Percentiles rank a stretch among this genome's conserved stretches.
These are phyloP conservation scores for Vireo griseus DNA, from an alignment of 2,797 vertebrate species.

Conservation along the genomic window DNA sequence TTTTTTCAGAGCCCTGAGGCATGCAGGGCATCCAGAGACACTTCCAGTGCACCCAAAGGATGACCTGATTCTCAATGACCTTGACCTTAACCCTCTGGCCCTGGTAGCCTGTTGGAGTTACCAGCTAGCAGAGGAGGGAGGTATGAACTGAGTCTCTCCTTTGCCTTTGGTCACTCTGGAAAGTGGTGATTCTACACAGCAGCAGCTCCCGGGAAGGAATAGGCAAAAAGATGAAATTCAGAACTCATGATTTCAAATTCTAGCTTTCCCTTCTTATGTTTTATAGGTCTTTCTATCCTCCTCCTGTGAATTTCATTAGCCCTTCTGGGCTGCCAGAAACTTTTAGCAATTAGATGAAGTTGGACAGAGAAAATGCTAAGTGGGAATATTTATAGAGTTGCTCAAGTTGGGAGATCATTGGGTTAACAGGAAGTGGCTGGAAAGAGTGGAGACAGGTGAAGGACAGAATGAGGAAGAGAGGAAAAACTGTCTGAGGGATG, in stretches of 20 bases:
- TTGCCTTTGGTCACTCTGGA: neutral
- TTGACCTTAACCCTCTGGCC: neutral
- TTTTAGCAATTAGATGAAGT: neutral
- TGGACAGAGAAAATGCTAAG: neutral
- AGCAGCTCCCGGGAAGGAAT: neutral
- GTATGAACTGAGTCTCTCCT: neutral
- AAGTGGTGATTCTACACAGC: neutral
- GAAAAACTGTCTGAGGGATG: neutral
- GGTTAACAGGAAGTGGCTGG: neutral
- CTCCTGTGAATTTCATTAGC: neutral
- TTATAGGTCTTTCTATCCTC: neutral
- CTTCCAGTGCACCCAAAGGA: neutral
- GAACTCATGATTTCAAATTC: neutral
- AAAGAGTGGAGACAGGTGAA: neutral
- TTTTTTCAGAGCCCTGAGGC: neutral
- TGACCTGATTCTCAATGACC: neutral
- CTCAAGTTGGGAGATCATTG: neutral
- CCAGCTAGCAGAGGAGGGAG: neutral
- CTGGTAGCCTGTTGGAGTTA: neutral
- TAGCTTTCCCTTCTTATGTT: neutral
- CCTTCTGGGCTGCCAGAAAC: neutral
- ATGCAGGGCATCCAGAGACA: neutral
- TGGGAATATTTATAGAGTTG: neutral
- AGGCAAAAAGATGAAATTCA: neutral
- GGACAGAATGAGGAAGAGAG: neutral